Evolutionary conservation across 1,140 invertebrate genomes (phyloP), one percentile per base, ranked within the genome.

Genomic region (Leguminivora glycinivorella): DNA sequence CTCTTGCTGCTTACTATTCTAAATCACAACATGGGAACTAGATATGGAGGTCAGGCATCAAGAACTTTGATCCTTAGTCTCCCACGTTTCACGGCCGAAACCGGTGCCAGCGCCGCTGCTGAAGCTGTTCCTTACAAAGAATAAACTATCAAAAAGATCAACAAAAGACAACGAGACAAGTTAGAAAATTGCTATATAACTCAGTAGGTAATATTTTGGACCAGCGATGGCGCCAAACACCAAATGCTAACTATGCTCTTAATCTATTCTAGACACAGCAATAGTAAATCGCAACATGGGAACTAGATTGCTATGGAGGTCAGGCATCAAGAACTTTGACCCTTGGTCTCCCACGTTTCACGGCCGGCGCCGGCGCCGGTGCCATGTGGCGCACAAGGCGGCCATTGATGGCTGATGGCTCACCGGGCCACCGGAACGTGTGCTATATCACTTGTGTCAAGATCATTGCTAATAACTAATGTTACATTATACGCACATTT

Each of bases 11-110:
- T n/a, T n/a, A n/a, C n/a, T n/a, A n/a, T n/a, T n/a, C n/a, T 29
- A 60, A 60, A 60, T 63, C n/a, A 29, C 29, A 63, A 63, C 25
- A 63, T 75, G 71, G 72, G 52, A 70, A 72, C 60, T 72, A 9
- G 70, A 68, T 76, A 81, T 83, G 79, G 76, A 86, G 85, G 82
- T 87, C 83, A 83, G 75, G 80, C 77, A 75, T 75, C 67, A 79
- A 80, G 85, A 82, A 76, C 79, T 83, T 80, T 83, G 81, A 83
- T 81, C 81, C 80, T 79, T 76, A 70, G 71, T 83, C 80, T 83
- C 72, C 80, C 75, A 78, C 80, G 79, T 80, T 81, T 86, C 85
- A 87, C 79, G 83, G 87, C 75, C 84, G 75, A 76, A 43, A 17
- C 68, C 74, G 85, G 85, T 85, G 87, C 84, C 85, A 69, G 38